phyloP scores from a whole-genome alignment of 2,113 vertebrate species.

The Noctilio leporinus region DNA sequence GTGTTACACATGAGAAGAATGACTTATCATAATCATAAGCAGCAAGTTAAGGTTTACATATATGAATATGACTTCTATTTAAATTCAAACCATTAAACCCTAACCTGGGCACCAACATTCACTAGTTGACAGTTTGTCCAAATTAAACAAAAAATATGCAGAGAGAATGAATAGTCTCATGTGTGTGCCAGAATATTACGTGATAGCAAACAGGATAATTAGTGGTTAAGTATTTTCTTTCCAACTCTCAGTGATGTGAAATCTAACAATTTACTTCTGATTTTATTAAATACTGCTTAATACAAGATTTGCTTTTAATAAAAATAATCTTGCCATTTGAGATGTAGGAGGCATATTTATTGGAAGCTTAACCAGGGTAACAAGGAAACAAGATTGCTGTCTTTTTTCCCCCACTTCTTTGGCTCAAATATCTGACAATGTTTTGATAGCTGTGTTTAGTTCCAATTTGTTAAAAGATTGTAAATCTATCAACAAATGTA shows the following conservation, averaged over 20 bases:
- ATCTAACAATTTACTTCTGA: not conserved
- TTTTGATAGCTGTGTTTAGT: constrained; percentile 14
- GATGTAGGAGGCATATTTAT: not conserved
- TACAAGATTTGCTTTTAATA: not conserved
- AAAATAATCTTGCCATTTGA: not conserved
- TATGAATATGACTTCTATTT: not conserved
- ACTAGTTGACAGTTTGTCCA: not conserved
- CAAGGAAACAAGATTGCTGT: not conserved
- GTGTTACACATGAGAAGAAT: not conserved
- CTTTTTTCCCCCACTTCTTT: not conserved
- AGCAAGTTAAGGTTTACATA: not conserved
- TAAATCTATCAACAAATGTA: not conserved
- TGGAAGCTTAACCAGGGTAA: not conserved
- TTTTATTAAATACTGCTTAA: not conserved
- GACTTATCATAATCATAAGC: not conserved
- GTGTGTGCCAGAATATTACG: not conserved
- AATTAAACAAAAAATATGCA: not conserved
- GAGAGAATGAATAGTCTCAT: not conserved
- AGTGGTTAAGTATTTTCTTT: constrained; percentile 7
- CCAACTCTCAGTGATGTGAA: not conserved
- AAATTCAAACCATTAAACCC: not conserved
- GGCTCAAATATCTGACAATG: not conserved
- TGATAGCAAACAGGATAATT: not conserved
- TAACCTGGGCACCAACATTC: not conserved
- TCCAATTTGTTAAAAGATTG: not conserved